These are phyloP conservation scores for Zoroaster sp. DNA, from an alignment of 53 echinoderm and acorn worm species.

Conservation along the genomic window DNA sequence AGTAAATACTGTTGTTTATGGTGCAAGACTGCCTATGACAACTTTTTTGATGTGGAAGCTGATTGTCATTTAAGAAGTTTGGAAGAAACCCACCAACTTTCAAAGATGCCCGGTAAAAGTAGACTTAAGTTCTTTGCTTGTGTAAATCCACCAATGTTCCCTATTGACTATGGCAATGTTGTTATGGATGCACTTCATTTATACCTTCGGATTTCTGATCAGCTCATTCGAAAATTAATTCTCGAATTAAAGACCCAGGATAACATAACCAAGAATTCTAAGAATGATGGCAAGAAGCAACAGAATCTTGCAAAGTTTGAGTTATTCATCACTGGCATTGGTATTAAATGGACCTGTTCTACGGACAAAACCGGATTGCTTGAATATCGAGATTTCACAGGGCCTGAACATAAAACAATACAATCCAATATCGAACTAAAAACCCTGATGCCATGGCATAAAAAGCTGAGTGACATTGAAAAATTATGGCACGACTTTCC, in stretches of 20 bases:
- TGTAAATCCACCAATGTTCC: background rate
- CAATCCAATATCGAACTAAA: background rate
- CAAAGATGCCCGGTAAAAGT: background rate
- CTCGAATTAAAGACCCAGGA: slow-evolving; percentile 13
- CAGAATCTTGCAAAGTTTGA: slow-evolving; percentile 7
- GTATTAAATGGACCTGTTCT: slow-evolving; percentile 15
- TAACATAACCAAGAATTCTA: slow-evolving; percentile 9
- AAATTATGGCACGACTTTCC: slow-evolving; percentile 4
- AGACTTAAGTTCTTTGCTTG: background rate
- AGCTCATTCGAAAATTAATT: slow-evolving; percentile 14
- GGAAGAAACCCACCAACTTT: background rate
- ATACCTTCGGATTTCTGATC: slow-evolving; percentile 29
- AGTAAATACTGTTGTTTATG: slow-evolving; percentile 31
- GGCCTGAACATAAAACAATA: slow-evolving; percentile 16
- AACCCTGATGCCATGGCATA: slow-evolving; percentile 37
- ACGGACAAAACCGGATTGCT: slow-evolving; percentile 11
- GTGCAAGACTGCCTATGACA: slow-evolving; percentile 24
- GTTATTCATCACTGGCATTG: background rate
- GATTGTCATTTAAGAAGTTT: background rate
- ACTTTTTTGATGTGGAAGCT: background rate
- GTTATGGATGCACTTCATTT: slow-evolving; percentile 1
- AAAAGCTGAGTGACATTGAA: slow-evolving; percentile 19
- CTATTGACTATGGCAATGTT: slow-evolving; percentile 2
- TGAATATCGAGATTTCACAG: slow-evolving; percentile 35
- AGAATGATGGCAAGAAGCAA: background rate